These are phyloP conservation scores for Xylocampa areola DNA, from an alignment of 2,888 invertebrate genomes.

Conservation along the genomic window DNA sequence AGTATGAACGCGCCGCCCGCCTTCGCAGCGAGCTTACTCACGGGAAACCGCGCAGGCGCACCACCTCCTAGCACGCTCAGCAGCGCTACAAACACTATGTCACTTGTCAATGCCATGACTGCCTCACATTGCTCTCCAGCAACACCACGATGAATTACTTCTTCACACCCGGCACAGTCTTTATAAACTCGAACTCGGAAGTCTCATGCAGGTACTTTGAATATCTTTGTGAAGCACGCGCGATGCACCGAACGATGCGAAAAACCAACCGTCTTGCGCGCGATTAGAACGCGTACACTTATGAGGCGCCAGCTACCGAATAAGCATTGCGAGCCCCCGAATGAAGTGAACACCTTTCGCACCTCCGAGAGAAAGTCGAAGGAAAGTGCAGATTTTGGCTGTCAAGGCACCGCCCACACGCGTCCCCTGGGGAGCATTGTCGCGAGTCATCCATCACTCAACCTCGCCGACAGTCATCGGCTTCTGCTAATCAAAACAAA, in stretches of 20 bases:
- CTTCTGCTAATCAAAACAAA: conserved; percentile 77
- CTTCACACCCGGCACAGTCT: conserved; percentile 66
- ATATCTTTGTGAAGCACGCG: conserved; percentile 79
- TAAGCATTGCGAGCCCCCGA: conserved; percentile 86
- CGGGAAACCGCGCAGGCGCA: conserved; percentile 87
- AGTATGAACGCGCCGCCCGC: conserved; percentile 74
- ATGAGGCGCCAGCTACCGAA: conserved; percentile 87
- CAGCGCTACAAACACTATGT: conserved; percentile 76
- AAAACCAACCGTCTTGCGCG: conserved; percentile 66
- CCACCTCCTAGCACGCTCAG: conserved; percentile 80
- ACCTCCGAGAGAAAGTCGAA: conserved; percentile 89
- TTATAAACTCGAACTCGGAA: conserved; percentile 78
- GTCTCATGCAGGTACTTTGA: conserved; percentile 87
- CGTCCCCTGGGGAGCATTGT: conserved; percentile 85
- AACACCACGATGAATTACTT: conserved; percentile 64
- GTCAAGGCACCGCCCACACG: conserved; percentile 86
- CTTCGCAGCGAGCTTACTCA: conserved; percentile 78
- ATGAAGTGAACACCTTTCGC: conserved; percentile 86
- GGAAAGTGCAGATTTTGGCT: conserved; percentile 89
- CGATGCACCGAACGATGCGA: conserved; percentile 73
- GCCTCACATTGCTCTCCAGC: conserved; percentile 79
- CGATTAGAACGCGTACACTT: conserved; percentile 87
- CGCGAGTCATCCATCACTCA: conserved; percentile 85
- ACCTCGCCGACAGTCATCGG: conserved; percentile 66
- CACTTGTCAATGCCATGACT: conserved; percentile 75